Evolutionary conservation across 2,888 invertebrate species (phyloP), one percentile per base, ranked within the genome.

Genomic region (Liodrosophila aerea): DNA sequence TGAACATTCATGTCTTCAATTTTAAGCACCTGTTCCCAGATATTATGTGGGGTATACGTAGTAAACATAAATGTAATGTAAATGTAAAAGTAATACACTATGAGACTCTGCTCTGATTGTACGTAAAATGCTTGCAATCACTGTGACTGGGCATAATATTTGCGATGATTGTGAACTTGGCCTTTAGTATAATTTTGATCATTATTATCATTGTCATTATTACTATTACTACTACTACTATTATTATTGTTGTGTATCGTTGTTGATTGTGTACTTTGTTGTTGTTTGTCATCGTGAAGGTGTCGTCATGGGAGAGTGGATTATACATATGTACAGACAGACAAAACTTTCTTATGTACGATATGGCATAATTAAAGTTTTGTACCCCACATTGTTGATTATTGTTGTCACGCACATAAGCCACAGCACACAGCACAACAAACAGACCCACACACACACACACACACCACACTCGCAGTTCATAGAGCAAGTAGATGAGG

Each of bases 331-430:
- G 36, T 18, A 45, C 11, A 22, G 22, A 2, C 22, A 22, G 22
- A 22, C 22, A 22, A n/a, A 22, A 22, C 22, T 22, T 22, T 22
- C 22, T 4, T 22, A 39, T 39, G 11, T 16, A 15, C 16, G 13
- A 8, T 40, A 44, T 37, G 31, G 31, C 18, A 49, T 56, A 18
- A 51, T 47, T 44, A 40, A 30, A 57, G 12, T 46, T 61, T 31
- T 18, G 8, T 36, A 36, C 22, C 37, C 13, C 30, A 54, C 29
- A 15, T 56, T 43, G 45, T 52, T 68, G 41, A 69, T 73, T 69
- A 51, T 50, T 13, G 36, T 59, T 46, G 76, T 73, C 84, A 76
- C 83, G 76, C 76, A 83, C 76, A 53, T 39, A 62, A 36, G 5
- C 13, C 53, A 69, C 50, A 41, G 30, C 8, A 33, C 15, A 34